phyloP scores from a whole-genome alignment of 1,140 invertebrate genomes.

The Drosophila truncata region DNA sequence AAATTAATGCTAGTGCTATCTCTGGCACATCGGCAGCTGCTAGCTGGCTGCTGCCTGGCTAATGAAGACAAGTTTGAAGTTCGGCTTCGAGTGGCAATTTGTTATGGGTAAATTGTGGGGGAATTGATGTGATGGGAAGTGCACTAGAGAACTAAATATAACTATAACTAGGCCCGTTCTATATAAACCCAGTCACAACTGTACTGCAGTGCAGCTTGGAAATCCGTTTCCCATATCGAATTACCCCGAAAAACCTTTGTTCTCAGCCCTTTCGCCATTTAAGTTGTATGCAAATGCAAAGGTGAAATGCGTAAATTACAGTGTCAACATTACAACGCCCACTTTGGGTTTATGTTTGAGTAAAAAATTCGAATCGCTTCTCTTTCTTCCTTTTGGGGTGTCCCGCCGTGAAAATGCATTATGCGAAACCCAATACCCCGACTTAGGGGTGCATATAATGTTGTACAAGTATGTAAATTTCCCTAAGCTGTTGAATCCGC shows the following conservation, averaged over 20 bases:
- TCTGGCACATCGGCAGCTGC: slow-evolving; percentile 58
- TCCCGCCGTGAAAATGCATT: slow-evolving; percentile 80
- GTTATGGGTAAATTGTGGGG: slow-evolving; percentile 59
- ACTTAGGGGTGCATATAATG: slow-evolving; percentile 26
- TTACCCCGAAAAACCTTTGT: slow-evolving; percentile 46
- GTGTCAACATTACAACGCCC: slow-evolving; percentile 83
- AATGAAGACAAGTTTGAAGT: slow-evolving; percentile 60
- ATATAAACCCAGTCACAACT: slow-evolving; percentile 26
- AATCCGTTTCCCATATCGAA: slow-evolving; percentile 50
- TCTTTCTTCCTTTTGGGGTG: slow-evolving; percentile 29
- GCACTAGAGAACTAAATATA: slow-evolving; percentile 17
- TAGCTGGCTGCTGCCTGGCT: slow-evolving; percentile 32
- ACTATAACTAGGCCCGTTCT: neutral
- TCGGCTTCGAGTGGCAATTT: slow-evolving; percentile 55
- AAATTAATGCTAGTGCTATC: slow-evolving; percentile 51
- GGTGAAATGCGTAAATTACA: slow-evolving; percentile 82
- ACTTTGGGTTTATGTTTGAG: slow-evolving; percentile 53
- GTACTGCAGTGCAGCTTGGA: slow-evolving; percentile 29
- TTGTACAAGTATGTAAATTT: slow-evolving; percentile 66
- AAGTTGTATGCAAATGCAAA: slow-evolving; percentile 74
- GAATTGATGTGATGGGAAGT: slow-evolving; percentile 53
- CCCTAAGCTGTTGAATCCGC: slow-evolving; percentile 69
- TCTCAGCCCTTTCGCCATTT: slow-evolving; percentile 60
- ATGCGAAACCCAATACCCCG: slow-evolving; percentile 67
- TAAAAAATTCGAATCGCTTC: slow-evolving; percentile 34